Percentiles rank a stretch among this genome's conserved stretches.
phyloP scores from a whole-genome alignment of 2,797 vertebrate genomes.

The Oreochromis mossambicus region DNA sequence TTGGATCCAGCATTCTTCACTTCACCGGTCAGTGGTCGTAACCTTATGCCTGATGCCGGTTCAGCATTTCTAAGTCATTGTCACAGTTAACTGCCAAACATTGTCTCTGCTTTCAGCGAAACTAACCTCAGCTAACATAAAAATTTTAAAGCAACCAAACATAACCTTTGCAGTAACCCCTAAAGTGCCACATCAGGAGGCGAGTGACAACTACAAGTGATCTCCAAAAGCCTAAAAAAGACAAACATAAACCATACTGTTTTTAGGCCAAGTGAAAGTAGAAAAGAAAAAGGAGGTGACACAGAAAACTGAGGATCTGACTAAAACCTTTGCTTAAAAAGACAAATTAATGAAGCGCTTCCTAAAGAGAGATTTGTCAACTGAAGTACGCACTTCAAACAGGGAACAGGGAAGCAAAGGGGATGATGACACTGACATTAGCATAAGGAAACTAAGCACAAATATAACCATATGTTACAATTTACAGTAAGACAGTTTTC shows the following conservation, averaged over 20 bases:
- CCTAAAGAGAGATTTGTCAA: conserved; percentile 13
- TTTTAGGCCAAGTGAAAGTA: not conserved
- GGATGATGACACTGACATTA: not conserved
- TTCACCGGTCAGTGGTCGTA: accelerated
- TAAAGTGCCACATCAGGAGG: not conserved
- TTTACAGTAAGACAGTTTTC: not conserved
- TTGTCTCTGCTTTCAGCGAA: not conserved
- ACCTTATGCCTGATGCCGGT: not conserved
- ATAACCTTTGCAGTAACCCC: not conserved
- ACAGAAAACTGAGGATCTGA: conserved; percentile 3
- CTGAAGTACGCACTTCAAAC: conserved; percentile 16
- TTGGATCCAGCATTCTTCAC: not conserved
- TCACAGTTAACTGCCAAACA: not conserved
- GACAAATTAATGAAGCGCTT: conserved; percentile 17
- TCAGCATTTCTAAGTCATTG: not conserved
- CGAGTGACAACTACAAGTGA: not conserved
- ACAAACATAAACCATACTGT: not conserved
- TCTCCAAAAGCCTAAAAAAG: not conserved
- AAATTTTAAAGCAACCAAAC: not conserved
- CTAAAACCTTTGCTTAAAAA: not conserved
- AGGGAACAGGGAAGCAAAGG: not conserved
- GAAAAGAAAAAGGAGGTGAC: not conserved
- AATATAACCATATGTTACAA: not conserved
- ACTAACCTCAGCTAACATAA: not conserved
- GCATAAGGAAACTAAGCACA: not conserved